These are phyloP conservation scores for Thamnophis elegans DNA, from an alignment of 2,797 vertebrate species.

Conservation along the genomic window DNA sequence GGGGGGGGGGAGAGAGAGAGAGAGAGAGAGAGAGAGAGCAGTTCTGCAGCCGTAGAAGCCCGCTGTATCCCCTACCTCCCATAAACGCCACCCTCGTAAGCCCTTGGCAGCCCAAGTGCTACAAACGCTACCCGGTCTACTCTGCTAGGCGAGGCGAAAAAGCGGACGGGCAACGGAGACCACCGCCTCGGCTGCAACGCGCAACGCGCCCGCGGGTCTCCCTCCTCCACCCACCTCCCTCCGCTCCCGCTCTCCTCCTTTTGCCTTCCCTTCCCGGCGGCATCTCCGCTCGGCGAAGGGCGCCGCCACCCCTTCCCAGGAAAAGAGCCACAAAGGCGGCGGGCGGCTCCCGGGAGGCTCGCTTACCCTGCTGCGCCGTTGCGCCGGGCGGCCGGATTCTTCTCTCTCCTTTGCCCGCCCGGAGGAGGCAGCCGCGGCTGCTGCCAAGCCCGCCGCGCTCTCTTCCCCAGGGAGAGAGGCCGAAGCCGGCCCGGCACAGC, in stretches of 20 bases:
- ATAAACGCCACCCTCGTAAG: neutral
- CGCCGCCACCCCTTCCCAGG: neutral
- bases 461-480: too few species aligned
- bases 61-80: neutral
- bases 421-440: neutral
- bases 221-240: neutral
- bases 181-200: neutral
- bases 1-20: too few species aligned
- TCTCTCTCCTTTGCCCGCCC: too few species aligned
- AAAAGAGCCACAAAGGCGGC: neutral
- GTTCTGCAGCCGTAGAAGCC: neutral
- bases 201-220: neutral
- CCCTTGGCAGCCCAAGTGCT: neutral
- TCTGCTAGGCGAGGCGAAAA: too few species aligned
- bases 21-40: too few species aligned
- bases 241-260: neutral
- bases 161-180: neutral
- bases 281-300: neutral
- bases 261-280: too few species aligned
- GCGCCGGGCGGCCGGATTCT: neutral
- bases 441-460: neutral
- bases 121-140: neutral
- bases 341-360: neutral
- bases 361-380: constrained; percentile 7
- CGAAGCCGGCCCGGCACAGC: neutral